Conservation (phyloP, 37 sponge, comb jelly and placozoan genomes). For the Cladorhizidae sp. region DNA sequence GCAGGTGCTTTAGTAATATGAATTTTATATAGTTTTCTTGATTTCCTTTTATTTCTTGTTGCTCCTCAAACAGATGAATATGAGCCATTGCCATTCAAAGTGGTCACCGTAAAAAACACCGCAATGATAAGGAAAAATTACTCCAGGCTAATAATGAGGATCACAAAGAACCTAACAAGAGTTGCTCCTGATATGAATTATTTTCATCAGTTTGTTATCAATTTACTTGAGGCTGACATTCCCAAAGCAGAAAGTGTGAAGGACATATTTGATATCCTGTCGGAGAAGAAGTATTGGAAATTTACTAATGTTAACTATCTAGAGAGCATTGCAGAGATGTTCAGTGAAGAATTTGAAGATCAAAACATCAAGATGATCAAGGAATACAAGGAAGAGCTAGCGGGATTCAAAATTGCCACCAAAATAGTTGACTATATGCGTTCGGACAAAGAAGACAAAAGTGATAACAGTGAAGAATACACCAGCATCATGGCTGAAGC, state of each 20-base stretch:
- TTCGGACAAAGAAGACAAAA: too few relatives aligned
- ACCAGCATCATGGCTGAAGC: not conserved
- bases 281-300: not conserved
- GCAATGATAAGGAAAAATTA: not conserved
- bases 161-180: not conserved
- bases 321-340: not conserved
- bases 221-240: not conserved
- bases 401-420: not conserved
- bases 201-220: not conserved
- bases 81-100: too few relatives aligned
- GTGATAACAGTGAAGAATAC: not conserved
- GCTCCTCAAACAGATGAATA: too few relatives aligned
- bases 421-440: not conserved
- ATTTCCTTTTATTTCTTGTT: too few relatives aligned
- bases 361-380: not conserved
- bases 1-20: too few relatives aligned
- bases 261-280: not conserved
- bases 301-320: not conserved
- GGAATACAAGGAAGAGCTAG: conserved; percentile 1
- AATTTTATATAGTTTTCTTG: too few relatives aligned
- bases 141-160: not conserved
- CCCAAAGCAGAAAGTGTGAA: not conserved
- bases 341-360: not conserved
- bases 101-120: not conserved
- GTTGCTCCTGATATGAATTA: not conserved